These are phyloP conservation scores for Nerophis ophidion DNA, from an alignment of 2,113 vertebrate species.

Conservation along the genomic window DNA sequence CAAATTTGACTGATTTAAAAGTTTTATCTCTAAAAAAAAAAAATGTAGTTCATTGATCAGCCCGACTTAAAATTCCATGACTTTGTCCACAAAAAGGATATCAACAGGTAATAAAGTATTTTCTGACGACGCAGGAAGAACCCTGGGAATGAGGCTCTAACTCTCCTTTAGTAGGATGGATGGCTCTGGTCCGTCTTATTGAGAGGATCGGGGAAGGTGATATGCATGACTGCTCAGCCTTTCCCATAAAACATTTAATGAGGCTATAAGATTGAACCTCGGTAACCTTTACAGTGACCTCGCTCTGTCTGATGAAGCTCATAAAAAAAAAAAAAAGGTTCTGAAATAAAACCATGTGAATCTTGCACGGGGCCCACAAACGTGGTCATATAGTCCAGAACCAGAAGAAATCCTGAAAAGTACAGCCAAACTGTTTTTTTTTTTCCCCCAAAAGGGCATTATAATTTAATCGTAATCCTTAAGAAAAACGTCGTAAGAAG, in stretches of 20 bases:
- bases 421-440: background rate
- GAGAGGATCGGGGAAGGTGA: conserved; percentile 27
- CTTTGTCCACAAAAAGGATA: no score
- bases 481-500: background rate
- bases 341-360: conserved; percentile 7
- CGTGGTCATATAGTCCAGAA: conserved; percentile 1
- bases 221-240: conserved; percentile 35
- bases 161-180: conserved; percentile 23
- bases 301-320: conserved; percentile 41
- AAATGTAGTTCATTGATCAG: no score
- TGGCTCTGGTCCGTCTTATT: conserved; percentile 16
- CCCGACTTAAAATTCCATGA: no score
- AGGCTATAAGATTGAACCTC: conserved; percentile 40
- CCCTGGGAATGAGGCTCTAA: conserved; percentile 5
- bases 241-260: conserved; percentile 57
- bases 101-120: no score
- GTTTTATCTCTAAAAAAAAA: no score
- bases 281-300: conserved; percentile 43
- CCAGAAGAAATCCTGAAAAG: background rate
- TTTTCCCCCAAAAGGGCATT: conserved; percentile 1
- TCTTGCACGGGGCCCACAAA: conserved; percentile 6
- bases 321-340: conserved; percentile 32
- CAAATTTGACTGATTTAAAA: no score
- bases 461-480: background rate
- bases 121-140: conserved; percentile 14